phyloP scores from a whole-genome alignment of 2,797 vertebrate genomes.

The Aplochiton taeniatus region DNA sequence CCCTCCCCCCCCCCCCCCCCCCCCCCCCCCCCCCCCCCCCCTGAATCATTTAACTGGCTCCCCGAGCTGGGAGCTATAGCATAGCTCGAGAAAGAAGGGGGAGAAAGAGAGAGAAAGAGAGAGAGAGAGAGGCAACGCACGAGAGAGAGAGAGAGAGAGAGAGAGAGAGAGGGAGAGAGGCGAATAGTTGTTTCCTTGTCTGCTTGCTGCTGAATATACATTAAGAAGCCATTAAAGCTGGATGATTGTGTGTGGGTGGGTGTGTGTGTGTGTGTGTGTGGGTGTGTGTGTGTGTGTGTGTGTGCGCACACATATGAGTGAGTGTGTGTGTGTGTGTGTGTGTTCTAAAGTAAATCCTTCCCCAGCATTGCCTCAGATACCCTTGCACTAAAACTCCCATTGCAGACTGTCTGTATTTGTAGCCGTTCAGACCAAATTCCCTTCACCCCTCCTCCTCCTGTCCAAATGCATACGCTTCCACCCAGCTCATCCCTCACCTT shows the following conservation, averaged over 20 bases:
- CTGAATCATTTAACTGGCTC: slow-evolving; percentile 88
- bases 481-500: not conserved
- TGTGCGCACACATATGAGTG: slow-evolving; percentile 1
- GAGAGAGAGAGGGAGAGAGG: slow-evolving; percentile 67
- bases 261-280: too few species aligned
- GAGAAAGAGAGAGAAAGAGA: slow-evolving; percentile 30
- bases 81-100: too few species aligned
- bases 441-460: not conserved
- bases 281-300: not conserved
- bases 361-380: slow-evolving; percentile 5
- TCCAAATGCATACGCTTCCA: not conserved
- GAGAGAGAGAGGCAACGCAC: slow-evolving; percentile 74
- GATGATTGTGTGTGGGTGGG: slow-evolving; percentile 18
- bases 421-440: not conserved
- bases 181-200: slow-evolving; percentile 59
- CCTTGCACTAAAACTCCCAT: not conserved
- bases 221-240: slow-evolving; percentile 60
- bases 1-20: slow-evolving; percentile 50
- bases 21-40: slow-evolving; percentile 46
- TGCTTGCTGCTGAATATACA: slow-evolving; percentile 59
- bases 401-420: too few species aligned
- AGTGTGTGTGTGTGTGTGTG: too few species aligned
- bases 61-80: slow-evolving; percentile 28
- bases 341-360: not conserved
- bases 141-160: slow-evolving; percentile 47